Conservation (phyloP, 2,888 invertebrate species). For the Eupelmus urozonus region DNA sequence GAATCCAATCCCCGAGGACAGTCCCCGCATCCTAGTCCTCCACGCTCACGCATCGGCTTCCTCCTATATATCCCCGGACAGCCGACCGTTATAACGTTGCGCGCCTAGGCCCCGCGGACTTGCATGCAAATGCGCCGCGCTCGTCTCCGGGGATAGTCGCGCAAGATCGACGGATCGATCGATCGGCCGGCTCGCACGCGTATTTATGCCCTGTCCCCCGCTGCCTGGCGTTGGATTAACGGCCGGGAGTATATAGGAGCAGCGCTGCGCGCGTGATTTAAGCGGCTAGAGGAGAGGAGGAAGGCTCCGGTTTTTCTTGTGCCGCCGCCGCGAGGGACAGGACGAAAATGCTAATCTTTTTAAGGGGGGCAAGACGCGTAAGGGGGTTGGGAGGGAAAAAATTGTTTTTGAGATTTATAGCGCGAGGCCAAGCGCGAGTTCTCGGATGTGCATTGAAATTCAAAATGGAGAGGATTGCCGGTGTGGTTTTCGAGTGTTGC, state of each 20-base stretch:
- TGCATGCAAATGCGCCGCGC: constrained; percentile 56
- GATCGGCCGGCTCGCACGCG: neutral
- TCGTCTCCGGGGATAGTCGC: constrained; percentile 33
- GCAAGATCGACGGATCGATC: constrained; percentile 46
- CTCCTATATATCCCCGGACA: constrained; percentile 6
- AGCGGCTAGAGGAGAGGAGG: constrained; percentile 7
- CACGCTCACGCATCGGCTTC: neutral
- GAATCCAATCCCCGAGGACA: constrained; percentile 35
- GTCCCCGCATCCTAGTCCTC: neutral
- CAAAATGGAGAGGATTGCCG: too few relatives aligned
- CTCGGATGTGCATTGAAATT: too few relatives aligned
- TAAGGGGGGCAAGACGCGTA: too few relatives aligned
- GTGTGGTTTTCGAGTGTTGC: too few relatives aligned
- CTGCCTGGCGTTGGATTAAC: constrained; percentile 48
- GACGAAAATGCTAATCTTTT: too few relatives aligned
- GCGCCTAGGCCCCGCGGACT: constrained; percentile 1
- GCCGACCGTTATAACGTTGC: constrained; percentile 49
- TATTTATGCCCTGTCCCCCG: constrained; percentile 53
- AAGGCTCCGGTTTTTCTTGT: too few relatives aligned
- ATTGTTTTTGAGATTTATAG: too few relatives aligned
- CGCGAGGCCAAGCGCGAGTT: too few relatives aligned
- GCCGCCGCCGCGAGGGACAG: too few relatives aligned
- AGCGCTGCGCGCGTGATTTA: constrained; percentile 24
- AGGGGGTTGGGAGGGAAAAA: too few relatives aligned
- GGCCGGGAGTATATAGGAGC: constrained; percentile 12